Evolutionary conservation across 53 echinoderm and acorn worm species (phyloP), one percentile per base, ranked within the genome.

Genomic region (Patiria pectinifera): DNA sequence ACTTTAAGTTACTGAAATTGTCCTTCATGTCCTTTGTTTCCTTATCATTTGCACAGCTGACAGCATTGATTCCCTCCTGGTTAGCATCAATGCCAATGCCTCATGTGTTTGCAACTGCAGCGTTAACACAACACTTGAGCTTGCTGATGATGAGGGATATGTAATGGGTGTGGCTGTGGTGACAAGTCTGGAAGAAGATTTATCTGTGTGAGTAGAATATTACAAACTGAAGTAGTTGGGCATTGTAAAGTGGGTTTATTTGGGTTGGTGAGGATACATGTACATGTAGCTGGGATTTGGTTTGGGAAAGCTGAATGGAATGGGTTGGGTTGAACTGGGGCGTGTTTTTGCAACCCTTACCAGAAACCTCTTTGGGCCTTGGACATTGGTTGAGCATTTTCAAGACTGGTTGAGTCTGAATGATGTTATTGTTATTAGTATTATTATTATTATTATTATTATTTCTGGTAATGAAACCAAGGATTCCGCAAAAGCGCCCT

Each of bases 81-180:
- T 58, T 7, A 46, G 44, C 45, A 58, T 92, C 80, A 92, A 92
- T 71, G n/a, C 43, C 60, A 87, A 87, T 80, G 81, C 93, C 19
- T 69, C 71, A 7, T 92, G 93, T 62, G 82, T 92, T 24, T 92
- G 93, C 62, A 92, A 92, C 82, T 92, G 93, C 61, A 92, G 86
- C 53, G 69, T 25, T 13, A 82, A 80, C 25, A 49, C 83, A 22
- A 72, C 74, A 12, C 4, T 21, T 61, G 46, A 11, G 21, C 4
- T 19, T 14, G 70, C 7, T 45, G 91, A 92, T 53, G 53, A 53
- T 4, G 19, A 46, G 25, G 86, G 87, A 22, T 92, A 87, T 49
- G 82, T 87, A 13, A 72, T 92, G 14, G 93, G 62, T 25, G 93
- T 82, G 21, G 87, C 82, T 44, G 93, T 92, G 13, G 92, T 82